Conservation (phyloP, 2,113 vertebrate species). For the Phyllostomus hastatus region DNA sequence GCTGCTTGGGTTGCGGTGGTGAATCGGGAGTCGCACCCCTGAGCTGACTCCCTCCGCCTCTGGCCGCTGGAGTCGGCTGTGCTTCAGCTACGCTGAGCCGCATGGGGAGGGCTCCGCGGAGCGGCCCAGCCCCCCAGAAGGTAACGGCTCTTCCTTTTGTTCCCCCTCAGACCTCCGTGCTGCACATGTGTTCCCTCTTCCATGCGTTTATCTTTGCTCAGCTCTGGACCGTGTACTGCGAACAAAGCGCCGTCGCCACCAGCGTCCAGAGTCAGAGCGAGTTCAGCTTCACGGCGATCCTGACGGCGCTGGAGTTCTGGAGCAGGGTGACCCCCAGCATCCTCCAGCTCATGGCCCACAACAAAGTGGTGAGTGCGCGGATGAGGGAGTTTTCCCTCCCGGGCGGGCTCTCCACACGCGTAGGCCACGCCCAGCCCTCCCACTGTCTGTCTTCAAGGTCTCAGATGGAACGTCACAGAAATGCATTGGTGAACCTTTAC, state of each 20-base stretch:
- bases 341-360: slow-evolving; percentile 98
- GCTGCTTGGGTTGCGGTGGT: not conserved
- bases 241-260: slow-evolving; percentile 92
- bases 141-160: slow-evolving; percentile 27
- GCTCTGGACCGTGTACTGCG: slow-evolving; percentile 99
- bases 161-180: slow-evolving; percentile 92
- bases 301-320: slow-evolving; percentile 98
- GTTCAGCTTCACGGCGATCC: slow-evolving; percentile 94
- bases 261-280: slow-evolving; percentile 94
- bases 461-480: not conserved
- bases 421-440: not conserved
- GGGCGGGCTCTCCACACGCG: not conserved
- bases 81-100: not conserved
- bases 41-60: not conserved
- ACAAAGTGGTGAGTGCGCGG: slow-evolving; percentile 92
- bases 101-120: rapidly evolving
- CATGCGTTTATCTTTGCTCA: slow-evolving; percentile 99
- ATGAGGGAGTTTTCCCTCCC: rapidly evolving
- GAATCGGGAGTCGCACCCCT: not conserved
- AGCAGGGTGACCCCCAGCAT: slow-evolving; percentile 98
- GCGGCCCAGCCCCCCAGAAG: not conserved
- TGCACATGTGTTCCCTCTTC: slow-evolving; percentile 99
- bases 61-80: rapidly evolving
- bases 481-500: not conserved
- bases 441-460: not conserved